Evolutionary conservation across 2,888 invertebrate species (phyloP), one percentile per base, ranked within the genome.

Genomic region (Nezara viridula): DNA sequence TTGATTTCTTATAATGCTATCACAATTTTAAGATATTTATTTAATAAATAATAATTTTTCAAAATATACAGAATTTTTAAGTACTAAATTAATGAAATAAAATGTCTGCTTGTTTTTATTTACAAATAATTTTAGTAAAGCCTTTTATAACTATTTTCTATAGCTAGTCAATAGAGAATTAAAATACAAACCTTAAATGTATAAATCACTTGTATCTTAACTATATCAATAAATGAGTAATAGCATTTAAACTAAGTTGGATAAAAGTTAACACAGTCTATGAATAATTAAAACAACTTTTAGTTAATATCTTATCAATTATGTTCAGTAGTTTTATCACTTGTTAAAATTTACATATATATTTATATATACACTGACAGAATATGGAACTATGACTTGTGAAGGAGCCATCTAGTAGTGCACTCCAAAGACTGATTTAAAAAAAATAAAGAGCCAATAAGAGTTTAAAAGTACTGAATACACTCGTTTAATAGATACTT

Each of bases 61-160:
- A 55, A 55, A 55, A 55, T n/a, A n/a, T 55, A n/a, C n/a, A 55
- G 9, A 55, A 55, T 55, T n/a, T 55, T n/a, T 55, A 55, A 55
- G 55, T 55, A 55, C 55, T 55, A 55, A 55, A 55, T 55, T 7
- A n/a, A 55, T 55, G 55, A 55, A 55, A 55, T 55, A 55, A 55
- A 55, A 1, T 7, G 5, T 55, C n/a, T 55, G n/a, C 55, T n/a
- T 55, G n/a, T 24, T n/a, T 55, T 55, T 55, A 55, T 55, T n/a
- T 55, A 55, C 55, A 55, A 10, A 55, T 55, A 55, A 55, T 24
- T 55, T n/a, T n/a, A 55, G n/a, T 24, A 55, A 7, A 55, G n/a
- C 5, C 9, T 6, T n/a, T 55, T n/a, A 55, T 9, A 24, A 55
- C 21, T 50, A 4, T 55, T 55, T 9, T 55, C 24, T 24, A 55